Conservation (phyloP, 1,140 invertebrate species). For the Chionoecetes opilio region DNA sequence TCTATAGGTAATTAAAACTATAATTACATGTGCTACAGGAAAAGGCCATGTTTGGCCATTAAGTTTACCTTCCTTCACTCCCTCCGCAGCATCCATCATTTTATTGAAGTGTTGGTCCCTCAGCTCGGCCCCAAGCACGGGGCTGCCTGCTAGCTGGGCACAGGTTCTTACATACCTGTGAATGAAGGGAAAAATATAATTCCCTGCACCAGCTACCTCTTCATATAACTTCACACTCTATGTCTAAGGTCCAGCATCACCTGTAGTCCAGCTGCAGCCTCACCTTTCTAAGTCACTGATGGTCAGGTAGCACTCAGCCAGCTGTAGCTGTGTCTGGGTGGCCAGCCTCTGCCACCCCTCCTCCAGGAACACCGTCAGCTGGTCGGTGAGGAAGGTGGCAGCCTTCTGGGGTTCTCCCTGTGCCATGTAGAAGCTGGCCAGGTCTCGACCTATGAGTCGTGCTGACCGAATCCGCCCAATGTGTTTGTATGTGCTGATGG, state of each 20-base stretch:
- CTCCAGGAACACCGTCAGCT: conserved; percentile 92
- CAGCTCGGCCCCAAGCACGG: conserved; percentile 85
- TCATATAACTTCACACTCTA: background rate
- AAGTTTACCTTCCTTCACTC: conserved; percentile 48
- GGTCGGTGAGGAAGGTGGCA: conserved; percentile 93
- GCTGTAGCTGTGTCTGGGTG: conserved; percentile 91
- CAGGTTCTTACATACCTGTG: conserved; percentile 85
- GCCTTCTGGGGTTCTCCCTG: conserved; percentile 94
- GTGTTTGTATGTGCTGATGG: conserved; percentile 98
- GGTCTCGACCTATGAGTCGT: conserved; percentile 92
- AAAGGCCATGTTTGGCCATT: too few species aligned
- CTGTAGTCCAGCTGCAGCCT: conserved; percentile 49
- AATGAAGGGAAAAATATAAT: background rate
- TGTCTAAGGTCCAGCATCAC: background rate
- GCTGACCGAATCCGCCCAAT: conserved; percentile 94
- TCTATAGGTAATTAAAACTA: too few species aligned
- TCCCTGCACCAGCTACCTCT: background rate
- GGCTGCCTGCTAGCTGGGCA: conserved; percentile 89
- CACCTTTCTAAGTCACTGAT: conserved; percentile 89
- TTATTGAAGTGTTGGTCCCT: conserved; percentile 83
- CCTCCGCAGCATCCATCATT: conserved; percentile 49
- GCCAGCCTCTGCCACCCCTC: conserved; percentile 94
- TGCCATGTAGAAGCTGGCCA: conserved; percentile 95
- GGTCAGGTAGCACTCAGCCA: conserved; percentile 93
- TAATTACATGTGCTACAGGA: too few species aligned